Conservation (phyloP, 2,113 vertebrate genomes). For the Herpailurus yagouaroundi region DNA sequence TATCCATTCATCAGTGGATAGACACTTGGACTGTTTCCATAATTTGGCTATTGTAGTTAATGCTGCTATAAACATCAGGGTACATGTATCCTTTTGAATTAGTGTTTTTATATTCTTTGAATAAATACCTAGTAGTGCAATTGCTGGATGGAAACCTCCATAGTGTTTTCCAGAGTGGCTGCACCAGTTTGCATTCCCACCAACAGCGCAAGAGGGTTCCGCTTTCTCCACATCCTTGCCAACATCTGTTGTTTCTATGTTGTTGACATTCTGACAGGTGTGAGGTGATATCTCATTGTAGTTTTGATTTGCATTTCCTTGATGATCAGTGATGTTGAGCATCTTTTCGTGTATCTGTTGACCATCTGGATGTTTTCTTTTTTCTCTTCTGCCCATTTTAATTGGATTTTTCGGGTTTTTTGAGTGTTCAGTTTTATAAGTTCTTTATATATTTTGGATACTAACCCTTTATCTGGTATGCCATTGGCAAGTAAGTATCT, state of each 20-base stretch:
- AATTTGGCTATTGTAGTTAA: not conserved
- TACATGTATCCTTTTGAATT: not conserved
- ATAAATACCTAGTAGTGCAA: not conserved
- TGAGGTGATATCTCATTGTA: not conserved
- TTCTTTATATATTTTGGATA: not conserved
- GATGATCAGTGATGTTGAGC: not conserved
- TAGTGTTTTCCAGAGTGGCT: not conserved
- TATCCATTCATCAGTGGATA: not conserved
- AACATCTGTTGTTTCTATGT: not conserved
- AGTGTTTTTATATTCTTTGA: not conserved
- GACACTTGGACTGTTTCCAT: not conserved
- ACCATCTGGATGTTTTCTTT: not conserved
- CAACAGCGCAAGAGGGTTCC: not conserved
- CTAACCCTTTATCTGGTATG: not conserved
- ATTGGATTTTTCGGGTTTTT: not conserved
- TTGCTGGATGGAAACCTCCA: not conserved
- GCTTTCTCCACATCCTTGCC: not conserved
- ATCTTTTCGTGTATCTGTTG: not conserved
- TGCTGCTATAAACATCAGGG: not conserved
- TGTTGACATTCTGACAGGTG: not conserved
- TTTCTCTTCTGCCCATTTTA: not conserved
- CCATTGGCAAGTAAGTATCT: not conserved
- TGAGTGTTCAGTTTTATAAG: not conserved
- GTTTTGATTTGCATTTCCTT: not conserved
- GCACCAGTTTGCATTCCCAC: not conserved